Percentiles rank a stretch among this genome's conserved stretches.
phyloP scores from a whole-genome alignment of 2,888 invertebrate genomes.

The Aproaerema taeniolella region DNA sequence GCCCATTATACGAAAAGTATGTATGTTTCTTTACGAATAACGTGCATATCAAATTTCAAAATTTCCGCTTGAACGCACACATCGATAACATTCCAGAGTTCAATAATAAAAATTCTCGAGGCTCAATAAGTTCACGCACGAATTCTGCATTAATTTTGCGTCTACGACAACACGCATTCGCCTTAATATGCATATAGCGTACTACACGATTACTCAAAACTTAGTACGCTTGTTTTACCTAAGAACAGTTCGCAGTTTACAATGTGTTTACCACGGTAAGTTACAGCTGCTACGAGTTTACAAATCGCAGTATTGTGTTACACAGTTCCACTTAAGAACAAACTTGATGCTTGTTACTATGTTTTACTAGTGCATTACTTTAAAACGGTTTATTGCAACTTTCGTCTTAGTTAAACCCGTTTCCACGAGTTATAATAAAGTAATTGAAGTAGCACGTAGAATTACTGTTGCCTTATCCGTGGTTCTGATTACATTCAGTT shows the following conservation, averaged over 20 bases:
- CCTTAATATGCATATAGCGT: constrained; percentile 56
- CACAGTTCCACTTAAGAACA: constrained; percentile 43
- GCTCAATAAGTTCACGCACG: constrained; percentile 20
- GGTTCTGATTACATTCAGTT: too few relatives aligned
- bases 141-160: constrained; percentile 31
- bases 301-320: constrained; percentile 33
- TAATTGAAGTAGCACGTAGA: background rate
- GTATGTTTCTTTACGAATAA: background rate
- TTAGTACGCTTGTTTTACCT: constrained; percentile 30
- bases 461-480: too few relatives aligned
- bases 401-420: constrained; percentile 21
- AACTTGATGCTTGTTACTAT: constrained; percentile 38
- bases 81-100: constrained; percentile 9
- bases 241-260: constrained; percentile 43
- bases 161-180: constrained; percentile 31
- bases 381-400: constrained; percentile 33
- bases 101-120: constrained; percentile 13
- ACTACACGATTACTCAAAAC: constrained; percentile 45
- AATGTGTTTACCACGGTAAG: constrained; percentile 46
- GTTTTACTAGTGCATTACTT: constrained; percentile 41
- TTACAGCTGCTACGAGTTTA: constrained; percentile 45
- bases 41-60: background rate
- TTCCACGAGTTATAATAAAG: constrained; percentile 1
- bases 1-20: too few relatives aligned
- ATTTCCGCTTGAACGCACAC: background rate